Conservation (phyloP, 2,888 invertebrate genomes). For the Pheosia tremula region DNA sequence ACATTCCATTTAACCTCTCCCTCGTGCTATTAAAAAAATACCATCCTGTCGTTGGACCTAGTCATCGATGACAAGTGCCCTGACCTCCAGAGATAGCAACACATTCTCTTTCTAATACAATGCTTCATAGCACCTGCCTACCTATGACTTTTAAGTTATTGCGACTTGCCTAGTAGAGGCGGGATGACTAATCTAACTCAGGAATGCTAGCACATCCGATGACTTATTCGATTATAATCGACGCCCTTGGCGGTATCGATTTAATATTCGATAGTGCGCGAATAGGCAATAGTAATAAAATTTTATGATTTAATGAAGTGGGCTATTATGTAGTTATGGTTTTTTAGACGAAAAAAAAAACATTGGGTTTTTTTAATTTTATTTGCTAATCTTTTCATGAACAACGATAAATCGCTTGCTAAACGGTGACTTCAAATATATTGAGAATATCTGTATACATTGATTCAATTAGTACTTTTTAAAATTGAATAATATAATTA, state of each 20-base stretch:
- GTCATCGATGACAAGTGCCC: background rate
- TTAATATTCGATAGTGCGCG: background rate
- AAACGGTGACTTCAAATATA: no score
- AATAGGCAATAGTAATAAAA: background rate
- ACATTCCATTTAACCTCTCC: no score
- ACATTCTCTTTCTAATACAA: constrained; percentile 1
- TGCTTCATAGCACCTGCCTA: background rate
- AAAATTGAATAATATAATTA: no score
- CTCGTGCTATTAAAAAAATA: no score
- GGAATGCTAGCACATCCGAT: constrained; percentile 8
- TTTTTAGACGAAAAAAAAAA: no score
- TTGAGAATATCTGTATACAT: no score
- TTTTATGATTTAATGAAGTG: background rate
- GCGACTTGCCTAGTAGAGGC: background rate
- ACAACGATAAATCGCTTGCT: no score
- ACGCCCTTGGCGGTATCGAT: constrained; percentile 5
- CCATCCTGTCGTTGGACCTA: no score
- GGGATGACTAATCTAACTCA: background rate
- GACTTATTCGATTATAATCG: constrained; percentile 4
- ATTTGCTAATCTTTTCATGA: no score
- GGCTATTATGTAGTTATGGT: no score
- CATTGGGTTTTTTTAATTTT: no score
- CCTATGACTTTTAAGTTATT: background rate
- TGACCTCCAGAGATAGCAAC: background rate
- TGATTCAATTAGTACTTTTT: no score